Evolutionary conservation across 2,888 invertebrate species (phyloP), one percentile per base, ranked within the genome.

Genomic region (Agrotis clavis): DNA sequence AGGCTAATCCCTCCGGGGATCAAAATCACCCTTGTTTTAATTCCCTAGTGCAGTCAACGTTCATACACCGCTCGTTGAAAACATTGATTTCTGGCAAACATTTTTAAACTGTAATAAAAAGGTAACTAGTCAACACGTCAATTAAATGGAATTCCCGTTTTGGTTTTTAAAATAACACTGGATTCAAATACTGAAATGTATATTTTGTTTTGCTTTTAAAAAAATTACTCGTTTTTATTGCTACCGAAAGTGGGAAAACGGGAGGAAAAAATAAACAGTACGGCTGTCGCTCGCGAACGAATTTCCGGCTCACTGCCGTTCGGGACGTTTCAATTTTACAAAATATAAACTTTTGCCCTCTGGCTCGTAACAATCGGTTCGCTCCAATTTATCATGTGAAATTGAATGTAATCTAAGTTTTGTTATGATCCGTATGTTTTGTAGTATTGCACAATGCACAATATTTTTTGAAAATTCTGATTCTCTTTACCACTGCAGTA

Each of bases 261-360:
- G 84, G 87, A 86, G 85, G 82, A 87, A 91, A 92, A 93, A 91
- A 93, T 90, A 90, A 92, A 92, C 90, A 90, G 72, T 79, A 87
- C 80, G 79, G 85, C 88, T 90, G 91, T 78, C 89, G 90, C 88
- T 87, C 87, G 90, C 91, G 89, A 87, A 84, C 89, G 89, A 92
- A 93, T 92, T 93, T 93, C 94, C 93, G 93, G 90, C 91, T 90
- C 90, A 88, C 88, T 92, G 92, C 91, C 91, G 86, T 88, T 89
- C 82, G 90, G 90, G 89, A 92, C 92, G 87, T 92, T 92, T 93
- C 90, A 92, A 92, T 93, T 93, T 93, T 90, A 92, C 89, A 89
- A 92, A 90, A 91, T 92, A 90, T 88, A 90, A 91, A 90, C 89
- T 90, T 90, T 90, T 88, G 85, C 86, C 84, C 86, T 88, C 84